Conservation (phyloP, 1,140 invertebrate genomes). For the Platyscapa corneri region DNA sequence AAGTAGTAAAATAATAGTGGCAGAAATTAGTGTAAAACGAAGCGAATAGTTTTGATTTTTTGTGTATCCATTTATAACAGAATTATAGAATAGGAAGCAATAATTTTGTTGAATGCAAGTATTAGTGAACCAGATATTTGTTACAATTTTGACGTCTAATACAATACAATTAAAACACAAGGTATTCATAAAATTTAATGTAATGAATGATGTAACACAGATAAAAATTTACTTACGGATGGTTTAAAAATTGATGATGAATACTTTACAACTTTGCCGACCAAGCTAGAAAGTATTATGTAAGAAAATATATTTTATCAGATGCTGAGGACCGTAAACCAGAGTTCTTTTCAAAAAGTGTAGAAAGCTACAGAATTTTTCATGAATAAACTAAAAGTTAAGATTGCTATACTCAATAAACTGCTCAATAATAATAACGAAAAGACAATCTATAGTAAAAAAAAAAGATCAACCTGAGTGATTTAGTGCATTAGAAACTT, state of each 20-base stretch:
- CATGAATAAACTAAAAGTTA: slow-evolving; percentile 79
- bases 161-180: no score
- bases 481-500: slow-evolving; percentile 83
- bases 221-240: slow-evolving; percentile 75
- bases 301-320: slow-evolving; percentile 78
- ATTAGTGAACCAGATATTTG: no score
- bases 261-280: slow-evolving; percentile 81
- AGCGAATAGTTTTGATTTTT: no score
- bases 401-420: slow-evolving; percentile 73
- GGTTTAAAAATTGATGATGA: slow-evolving; percentile 85
- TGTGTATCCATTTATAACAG: no score
- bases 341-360: slow-evolving; percentile 78
- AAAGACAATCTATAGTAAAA: slow-evolving; percentile 75
- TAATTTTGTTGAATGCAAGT: no score
- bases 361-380: slow-evolving; percentile 79
- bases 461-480: slow-evolving; percentile 81
- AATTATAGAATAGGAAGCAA: no score
- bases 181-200: no score
- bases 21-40: no score
- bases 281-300: slow-evolving; percentile 79
- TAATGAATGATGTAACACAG: slow-evolving; percentile 66
- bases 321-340: slow-evolving; percentile 78
- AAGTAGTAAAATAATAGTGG: no score
- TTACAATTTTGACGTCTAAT: no score
- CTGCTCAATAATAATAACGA: slow-evolving; percentile 75